Base-by-base conservation (phyloP, 2,113 vertebrate genomes). In the Castor canadensis region DNA sequence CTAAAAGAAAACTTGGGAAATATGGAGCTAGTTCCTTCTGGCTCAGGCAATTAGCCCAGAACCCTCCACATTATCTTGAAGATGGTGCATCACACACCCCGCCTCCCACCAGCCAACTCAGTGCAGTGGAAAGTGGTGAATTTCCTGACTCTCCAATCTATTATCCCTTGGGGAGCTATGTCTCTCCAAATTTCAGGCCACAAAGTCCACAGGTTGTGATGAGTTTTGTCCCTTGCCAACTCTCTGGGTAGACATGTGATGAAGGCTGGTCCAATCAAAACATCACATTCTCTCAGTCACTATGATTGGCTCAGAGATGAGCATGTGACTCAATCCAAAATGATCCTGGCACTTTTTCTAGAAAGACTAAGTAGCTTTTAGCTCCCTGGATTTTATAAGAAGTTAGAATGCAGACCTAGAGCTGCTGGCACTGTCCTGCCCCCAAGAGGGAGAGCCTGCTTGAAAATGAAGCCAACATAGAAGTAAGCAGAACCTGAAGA, bases 81-180 rank as follows among this genome's bases (percentile, higher is more conserved):
- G 32, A 82, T 17, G n/a, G 1, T 30, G 35, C 24, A 30, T 15
- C 9, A 10, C 28, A 45, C 0, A 5, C 12, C 26, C 35, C 1
- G 0, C 7, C 54, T 30, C 9, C 43, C 17, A 72, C 52, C 1
- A 15, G 19, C 56, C 9, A 9, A 49, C 8, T 30, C 2, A 32
- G 24, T 0, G 26, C 3, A 7, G 52, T 1, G 26, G 24, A 5
- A 11, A 38, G 0, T 0, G 11, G 17, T 38, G 49, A 43, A 24
- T 66, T 40, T 0, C 32, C 35, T 35, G 45, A 26, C 9, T 28
- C 8, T 6, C 24, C 35, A 3, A 38, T 19, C 28, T 54, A 47
- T 26, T 13, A 5, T 40, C 52, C 58, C 43, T 6, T 40, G 24
- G 58, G 58, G 2, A 60, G 5, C 17, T 71, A 69, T 60, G n/a